Evolutionary conservation across 2,888 invertebrate genomes (phyloP), one percentile per base, ranked within the genome.

Genomic region (Diaprepes abbreviatus): DNA sequence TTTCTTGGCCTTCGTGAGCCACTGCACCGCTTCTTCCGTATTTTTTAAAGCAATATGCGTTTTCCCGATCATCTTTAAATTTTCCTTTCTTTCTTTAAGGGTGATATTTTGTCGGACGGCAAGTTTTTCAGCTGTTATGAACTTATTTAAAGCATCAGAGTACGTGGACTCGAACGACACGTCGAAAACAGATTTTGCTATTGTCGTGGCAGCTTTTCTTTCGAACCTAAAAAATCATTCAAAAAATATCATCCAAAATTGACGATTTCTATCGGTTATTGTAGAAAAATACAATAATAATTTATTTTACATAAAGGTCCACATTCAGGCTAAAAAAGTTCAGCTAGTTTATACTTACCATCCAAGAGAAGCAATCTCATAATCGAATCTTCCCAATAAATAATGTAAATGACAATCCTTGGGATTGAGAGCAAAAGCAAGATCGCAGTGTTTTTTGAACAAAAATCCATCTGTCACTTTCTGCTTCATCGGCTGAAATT

Each of bases 301-400:
- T n/a, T n/a, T n/a, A n/a, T n/a, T n/a, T n/a, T n/a, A n/a, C n/a
- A n/a, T n/a, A n/a, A n/a, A n/a, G n/a, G n/a, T n/a, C n/a, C n/a
- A n/a, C n/a, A n/a, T n/a, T n/a, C n/a, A n/a, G n/a, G n/a, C n/a
- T n/a, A n/a, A n/a, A n/a, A n/a, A n/a, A n/a, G n/a, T n/a, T n/a
- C n/a, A n/a, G n/a, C n/a, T n/a, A n/a, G n/a, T n/a, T n/a, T n/a
- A n/a, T n/a, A 38, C 55, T 58, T 74, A 80, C 83, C 83, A 84
- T 69, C 79, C 81, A 21, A 83, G 67, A 17, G 79, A 74, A 5
- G 82, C 81, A 69, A 91, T 88, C 83, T 90, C 90, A 79, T 84
- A 91, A 79, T 88, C 87, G 85, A 91, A 92, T 77, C 92, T 84
- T 7, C 92, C 93, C 52, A 91, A 82, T 75, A 93, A 85, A 83